Evolutionary conservation across 2,797 vertebrate species (phyloP).

Genomic region (Columba guinea): DNA sequence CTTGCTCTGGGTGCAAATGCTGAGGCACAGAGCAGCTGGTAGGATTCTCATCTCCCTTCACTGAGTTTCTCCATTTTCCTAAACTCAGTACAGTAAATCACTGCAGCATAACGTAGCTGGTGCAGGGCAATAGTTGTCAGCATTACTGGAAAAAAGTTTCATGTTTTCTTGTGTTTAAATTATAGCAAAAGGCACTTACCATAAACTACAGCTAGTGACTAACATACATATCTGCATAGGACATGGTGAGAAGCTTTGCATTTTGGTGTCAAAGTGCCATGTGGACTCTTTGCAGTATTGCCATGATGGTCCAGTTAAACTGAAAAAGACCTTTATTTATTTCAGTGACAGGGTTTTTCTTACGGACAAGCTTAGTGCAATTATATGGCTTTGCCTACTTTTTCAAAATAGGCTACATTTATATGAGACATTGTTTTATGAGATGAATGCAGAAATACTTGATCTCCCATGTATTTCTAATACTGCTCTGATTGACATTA

Average conservation of each 20-base stretch:
- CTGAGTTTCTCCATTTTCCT: background rate
- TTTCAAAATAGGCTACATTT: background rate
- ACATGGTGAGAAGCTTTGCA: background rate
- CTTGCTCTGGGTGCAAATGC: background rate
- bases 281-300: background rate
- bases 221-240: background rate
- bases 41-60: background rate
- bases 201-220: background rate
- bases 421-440: background rate
- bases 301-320: background rate
- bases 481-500: background rate
- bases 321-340: background rate
- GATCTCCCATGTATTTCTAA: background rate
- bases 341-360: background rate
- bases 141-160: background rate
- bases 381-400: background rate
- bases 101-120: background rate
- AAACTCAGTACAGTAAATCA: background rate
- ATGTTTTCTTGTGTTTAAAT: background rate
- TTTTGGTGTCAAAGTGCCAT: background rate
- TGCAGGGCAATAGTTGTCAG: background rate
- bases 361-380: background rate
- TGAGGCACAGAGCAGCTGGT: rapidly evolving
- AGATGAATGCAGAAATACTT: background rate
- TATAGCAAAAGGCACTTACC: background rate